Percentiles rank a stretch among this genome's conserved stretches.
These are phyloP conservation scores for Callopanchax toddi DNA, from an alignment of 2,113 vertebrate species.

Conservation along the genomic window DNA sequence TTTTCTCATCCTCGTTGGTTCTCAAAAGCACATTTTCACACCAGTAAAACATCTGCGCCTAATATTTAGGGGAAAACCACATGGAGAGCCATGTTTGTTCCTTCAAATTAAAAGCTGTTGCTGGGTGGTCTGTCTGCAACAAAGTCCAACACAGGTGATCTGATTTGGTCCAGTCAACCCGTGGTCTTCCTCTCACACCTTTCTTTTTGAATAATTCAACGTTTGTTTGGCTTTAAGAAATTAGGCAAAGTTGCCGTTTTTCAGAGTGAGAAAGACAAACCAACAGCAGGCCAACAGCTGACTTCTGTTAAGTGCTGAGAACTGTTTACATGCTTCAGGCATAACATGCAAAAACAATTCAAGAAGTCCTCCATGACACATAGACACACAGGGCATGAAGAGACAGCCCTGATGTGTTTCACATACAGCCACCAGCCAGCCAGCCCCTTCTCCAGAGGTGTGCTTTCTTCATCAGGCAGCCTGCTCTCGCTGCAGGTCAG, in stretches of 20 bases:
- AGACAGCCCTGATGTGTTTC: too few species aligned
- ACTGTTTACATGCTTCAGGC: slow-evolving; percentile 44
- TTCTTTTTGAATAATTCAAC: slow-evolving; percentile 1
- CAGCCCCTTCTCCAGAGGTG: slow-evolving; percentile 42
- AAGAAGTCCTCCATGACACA: neutral
- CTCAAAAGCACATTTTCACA: slow-evolving; percentile 7
- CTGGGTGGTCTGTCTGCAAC: neutral
- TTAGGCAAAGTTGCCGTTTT: slow-evolving; percentile 2
- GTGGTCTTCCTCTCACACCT: neutral
- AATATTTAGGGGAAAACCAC: too few species aligned
- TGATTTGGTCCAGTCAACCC: neutral
- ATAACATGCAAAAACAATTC: slow-evolving; percentile 7
- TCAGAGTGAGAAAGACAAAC: too few species aligned
- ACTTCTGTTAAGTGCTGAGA: slow-evolving; percentile 8
- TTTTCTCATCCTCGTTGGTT: neutral
- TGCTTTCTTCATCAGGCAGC: slow-evolving; percentile 59
- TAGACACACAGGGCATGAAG: neutral
- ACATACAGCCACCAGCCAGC: too few species aligned
- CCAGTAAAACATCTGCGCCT: neutral
- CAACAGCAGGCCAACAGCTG: slow-evolving; percentile 27
- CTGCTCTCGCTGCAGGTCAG: slow-evolving; percentile 38
- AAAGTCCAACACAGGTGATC: neutral
- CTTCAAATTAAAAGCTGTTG: slow-evolving; percentile 4
- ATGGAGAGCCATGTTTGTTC: slow-evolving; percentile 3
- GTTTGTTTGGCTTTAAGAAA: slow-evolving; percentile 20